Conservation (phyloP, 1,140 invertebrate genomes). For the Zaprionus inermis region DNA sequence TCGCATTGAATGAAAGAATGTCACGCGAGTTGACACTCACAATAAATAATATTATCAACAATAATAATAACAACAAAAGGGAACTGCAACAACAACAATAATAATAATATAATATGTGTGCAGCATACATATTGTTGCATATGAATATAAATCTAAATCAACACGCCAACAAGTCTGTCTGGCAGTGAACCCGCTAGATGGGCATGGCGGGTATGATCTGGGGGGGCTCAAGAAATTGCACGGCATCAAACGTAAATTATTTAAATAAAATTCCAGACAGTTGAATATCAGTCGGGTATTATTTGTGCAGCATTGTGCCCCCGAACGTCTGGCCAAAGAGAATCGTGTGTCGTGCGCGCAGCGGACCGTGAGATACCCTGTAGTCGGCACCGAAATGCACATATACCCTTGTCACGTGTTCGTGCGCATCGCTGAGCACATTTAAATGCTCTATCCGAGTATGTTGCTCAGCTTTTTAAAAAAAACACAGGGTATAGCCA, state of each 20-base stretch:
- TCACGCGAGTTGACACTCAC: constrained; percentile 59
- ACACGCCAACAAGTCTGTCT: constrained; percentile 31
- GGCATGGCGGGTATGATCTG: neutral
- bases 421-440: neutral
- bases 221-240: constrained; percentile 17
- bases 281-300: constrained; percentile 48
- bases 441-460: no score
- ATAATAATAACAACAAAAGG: constrained; percentile 36
- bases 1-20: constrained; percentile 60
- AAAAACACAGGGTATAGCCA: neutral
- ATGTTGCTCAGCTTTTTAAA: no score
- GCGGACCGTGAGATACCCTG: constrained; percentile 1
- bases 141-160: constrained; percentile 57
- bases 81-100: constrained; percentile 31
- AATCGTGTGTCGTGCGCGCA: neutral
- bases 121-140: constrained; percentile 31
- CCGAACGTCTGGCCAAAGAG: constrained; percentile 24
- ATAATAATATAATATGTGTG: constrained; percentile 32
- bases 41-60: constrained; percentile 49
- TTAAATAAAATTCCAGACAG: constrained; percentile 69
- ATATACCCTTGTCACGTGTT: neutral
- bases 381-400: neutral
- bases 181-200: neutral
- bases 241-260: constrained; percentile 58
- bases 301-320: constrained; percentile 33